Percentiles rank a stretch among this genome's conserved stretches.
Conservation (phyloP, 2,888 invertebrate genomes). For the Eupithecia pulchellata region DNA sequence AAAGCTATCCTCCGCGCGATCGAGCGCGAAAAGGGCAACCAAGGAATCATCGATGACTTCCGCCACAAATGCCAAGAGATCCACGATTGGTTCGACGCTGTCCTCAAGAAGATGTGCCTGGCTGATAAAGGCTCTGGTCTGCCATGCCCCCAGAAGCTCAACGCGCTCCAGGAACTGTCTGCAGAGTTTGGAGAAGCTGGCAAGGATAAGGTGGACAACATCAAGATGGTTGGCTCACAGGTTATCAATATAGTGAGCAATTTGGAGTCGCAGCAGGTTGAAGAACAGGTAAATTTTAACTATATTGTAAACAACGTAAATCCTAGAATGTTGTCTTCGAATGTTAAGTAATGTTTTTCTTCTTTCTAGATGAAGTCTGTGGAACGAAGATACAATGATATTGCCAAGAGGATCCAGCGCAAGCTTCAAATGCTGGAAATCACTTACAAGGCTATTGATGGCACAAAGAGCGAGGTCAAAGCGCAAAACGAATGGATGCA, state of each 20-base stretch:
- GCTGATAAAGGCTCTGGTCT: constrained; percentile 94
- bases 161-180: constrained; percentile 89
- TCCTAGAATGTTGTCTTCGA: background rate
- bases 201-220: constrained; percentile 88
- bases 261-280: constrained; percentile 95
- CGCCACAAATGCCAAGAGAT: constrained; percentile 90
- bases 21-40: constrained; percentile 90
- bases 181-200: constrained; percentile 91
- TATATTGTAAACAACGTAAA: background rate
- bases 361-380: constrained; percentile 89
- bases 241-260: constrained; percentile 93
- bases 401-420: constrained; percentile 92
- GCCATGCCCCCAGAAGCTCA: constrained; percentile 92
- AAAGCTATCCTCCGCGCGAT: constrained; percentile 89
- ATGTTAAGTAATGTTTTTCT: constrained; percentile 23
- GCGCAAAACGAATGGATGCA: constrained; percentile 92
- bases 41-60: constrained; percentile 91
- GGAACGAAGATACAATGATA: constrained; percentile 93
- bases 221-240: constrained; percentile 88
- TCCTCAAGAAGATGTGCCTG: constrained; percentile 92
- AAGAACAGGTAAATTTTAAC: constrained; percentile 88
- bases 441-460: constrained; percentile 93
- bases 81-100: constrained; percentile 92
- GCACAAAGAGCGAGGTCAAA: constrained; percentile 91
- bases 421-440: constrained; percentile 93